Conservation (phyloP, 1,140 invertebrate species). For the Zaprionus nigranus region DNA sequence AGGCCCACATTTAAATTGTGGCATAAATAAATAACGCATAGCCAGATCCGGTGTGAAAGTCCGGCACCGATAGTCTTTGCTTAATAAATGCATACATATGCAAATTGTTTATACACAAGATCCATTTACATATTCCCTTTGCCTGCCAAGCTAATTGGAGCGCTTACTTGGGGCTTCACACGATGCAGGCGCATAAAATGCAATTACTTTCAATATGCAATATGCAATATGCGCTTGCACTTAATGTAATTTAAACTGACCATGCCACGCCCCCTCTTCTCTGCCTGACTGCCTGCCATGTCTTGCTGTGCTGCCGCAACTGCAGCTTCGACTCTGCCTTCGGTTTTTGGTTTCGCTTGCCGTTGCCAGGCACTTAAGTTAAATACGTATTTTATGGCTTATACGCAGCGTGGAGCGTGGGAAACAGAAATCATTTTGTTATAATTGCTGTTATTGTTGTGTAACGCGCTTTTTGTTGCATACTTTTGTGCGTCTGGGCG, state of each 20-base stretch:
- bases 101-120: slow-evolving; percentile 60
- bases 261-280: slow-evolving; percentile 13
- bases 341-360: background rate
- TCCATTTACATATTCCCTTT: slow-evolving; percentile 29
- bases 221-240: slow-evolving; percentile 26
- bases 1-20: slow-evolving; percentile 59
- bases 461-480: slow-evolving; percentile 56
- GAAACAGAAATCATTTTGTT: slow-evolving; percentile 27
- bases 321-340: slow-evolving; percentile 14
- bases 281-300: slow-evolving; percentile 10
- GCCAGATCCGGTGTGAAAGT: background rate
- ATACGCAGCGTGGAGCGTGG: background rate
- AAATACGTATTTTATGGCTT: slow-evolving; percentile 69
- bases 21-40: slow-evolving; percentile 34
- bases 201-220: slow-evolving; percentile 44
- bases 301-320: background rate
- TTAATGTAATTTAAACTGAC: slow-evolving; percentile 70
- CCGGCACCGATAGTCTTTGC: slow-evolving; percentile 43
- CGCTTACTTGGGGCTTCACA: slow-evolving; percentile 31
- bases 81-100: slow-evolving; percentile 48
- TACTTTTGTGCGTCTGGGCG: slow-evolving; percentile 53
- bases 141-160: slow-evolving; percentile 36
- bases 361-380: slow-evolving; percentile 63
- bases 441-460: slow-evolving; percentile 31
- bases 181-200: slow-evolving; percentile 30